phyloP scores from a whole-genome alignment of 2,113 vertebrate genomes.

The Toxostoma redivivum region DNA sequence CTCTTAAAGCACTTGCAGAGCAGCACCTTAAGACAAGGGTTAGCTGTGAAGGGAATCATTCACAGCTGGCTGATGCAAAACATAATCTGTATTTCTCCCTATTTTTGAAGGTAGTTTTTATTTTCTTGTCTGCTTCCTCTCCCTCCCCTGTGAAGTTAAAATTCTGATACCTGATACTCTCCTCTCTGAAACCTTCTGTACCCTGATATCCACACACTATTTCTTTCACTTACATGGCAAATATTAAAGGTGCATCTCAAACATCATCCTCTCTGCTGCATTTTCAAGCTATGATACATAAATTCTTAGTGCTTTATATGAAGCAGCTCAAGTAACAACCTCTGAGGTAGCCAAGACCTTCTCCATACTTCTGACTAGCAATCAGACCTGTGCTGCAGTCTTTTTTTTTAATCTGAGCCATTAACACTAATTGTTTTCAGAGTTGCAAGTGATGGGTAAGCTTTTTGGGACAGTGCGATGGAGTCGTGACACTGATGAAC shows the following conservation, averaged over 20 bases:
- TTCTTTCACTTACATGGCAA: neutral
- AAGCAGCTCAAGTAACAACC: neutral
- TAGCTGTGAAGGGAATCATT: neutral
- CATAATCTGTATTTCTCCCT: neutral
- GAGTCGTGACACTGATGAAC: neutral
- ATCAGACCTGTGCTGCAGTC: neutral
- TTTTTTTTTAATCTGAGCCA: neutral
- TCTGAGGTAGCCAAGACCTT: neutral
- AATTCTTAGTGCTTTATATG: neutral
- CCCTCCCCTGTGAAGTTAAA: neutral
- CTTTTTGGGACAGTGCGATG: neutral
- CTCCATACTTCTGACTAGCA: neutral
- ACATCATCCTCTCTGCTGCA: neutral
- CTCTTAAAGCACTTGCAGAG: neutral
- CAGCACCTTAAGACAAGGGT: neutral
- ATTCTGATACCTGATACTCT: neutral
- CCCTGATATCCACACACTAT: neutral
- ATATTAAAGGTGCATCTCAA: neutral
- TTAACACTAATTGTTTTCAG: neutral
- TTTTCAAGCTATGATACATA: neutral
- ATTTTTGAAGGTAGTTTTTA: neutral
- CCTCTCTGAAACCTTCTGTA: neutral
- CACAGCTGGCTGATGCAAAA: neutral
- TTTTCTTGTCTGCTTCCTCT: neutral
- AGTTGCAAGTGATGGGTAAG: neutral